phyloP scores from a whole-genome alignment of 2,888 invertebrate species.

The Odontocolon sp. region DNA sequence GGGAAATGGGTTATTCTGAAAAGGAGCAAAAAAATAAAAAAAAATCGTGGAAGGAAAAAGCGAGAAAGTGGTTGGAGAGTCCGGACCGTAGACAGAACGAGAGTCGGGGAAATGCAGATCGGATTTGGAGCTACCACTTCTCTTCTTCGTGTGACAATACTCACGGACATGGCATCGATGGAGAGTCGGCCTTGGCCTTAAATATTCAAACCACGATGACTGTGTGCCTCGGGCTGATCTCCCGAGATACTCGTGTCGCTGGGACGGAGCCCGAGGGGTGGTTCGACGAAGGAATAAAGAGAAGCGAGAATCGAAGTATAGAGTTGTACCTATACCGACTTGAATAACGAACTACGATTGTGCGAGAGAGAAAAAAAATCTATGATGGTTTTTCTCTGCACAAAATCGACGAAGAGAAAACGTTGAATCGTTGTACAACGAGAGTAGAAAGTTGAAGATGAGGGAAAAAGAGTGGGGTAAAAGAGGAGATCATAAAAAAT shows the following conservation, averaged over 20 bases:
- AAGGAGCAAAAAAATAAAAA: not conserved
- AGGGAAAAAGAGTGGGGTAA: not conserved
- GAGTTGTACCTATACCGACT: not conserved
- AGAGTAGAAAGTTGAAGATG: too few relatives aligned
- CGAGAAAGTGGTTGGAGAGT: conserved; percentile 23
- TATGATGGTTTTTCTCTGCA: not conserved
- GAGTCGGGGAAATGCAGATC: conserved; percentile 54
- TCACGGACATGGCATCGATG: conserved; percentile 10
- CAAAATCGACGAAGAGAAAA: not conserved
- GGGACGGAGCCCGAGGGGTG: not conserved
- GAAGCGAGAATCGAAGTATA: not conserved
- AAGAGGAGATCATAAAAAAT: conserved; percentile 22
- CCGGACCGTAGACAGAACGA: conserved; percentile 23
- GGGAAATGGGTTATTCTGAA: conserved; percentile 50
- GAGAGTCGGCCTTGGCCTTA: conserved; percentile 42
- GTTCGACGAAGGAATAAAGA: not conserved
- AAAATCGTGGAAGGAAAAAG: conserved; percentile 6
- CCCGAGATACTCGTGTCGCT: conserved; percentile 6
- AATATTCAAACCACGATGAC: conserved; percentile 61
- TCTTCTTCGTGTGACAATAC: conserved; percentile 33
- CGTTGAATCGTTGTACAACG: too few relatives aligned
- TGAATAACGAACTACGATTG: conserved; percentile 37
- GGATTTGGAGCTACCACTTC: conserved; percentile 36
- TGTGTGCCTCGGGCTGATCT: conserved; percentile 46
- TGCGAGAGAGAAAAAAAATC: conserved; percentile 6